Base-by-base conservation (phyloP, 1,140 invertebrate species). In the Melanaphis sacchari region DNA sequence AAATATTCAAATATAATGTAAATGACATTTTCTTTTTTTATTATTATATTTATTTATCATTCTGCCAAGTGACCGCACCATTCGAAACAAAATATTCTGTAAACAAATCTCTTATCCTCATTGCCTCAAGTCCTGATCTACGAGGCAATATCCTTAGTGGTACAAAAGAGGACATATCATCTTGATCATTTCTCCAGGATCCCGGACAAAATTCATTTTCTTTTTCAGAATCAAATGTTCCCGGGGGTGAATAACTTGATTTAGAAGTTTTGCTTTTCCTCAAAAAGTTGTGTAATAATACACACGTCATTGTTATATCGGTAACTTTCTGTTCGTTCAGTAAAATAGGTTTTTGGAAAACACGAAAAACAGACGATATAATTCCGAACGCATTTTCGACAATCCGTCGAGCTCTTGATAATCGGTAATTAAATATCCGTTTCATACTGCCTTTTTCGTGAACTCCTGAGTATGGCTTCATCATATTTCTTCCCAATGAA, bases 301-400 rank as follows among this genome's bases (percentile, higher is more conserved):
- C 90, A 94, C 94, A 94, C n/a, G n/a, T n/a, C n/a, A n/a, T n/a
- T n/a, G n/a, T n/a, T n/a, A n/a, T n/a, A n/a, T n/a, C n/a, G n/a
- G 94, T 38, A 38, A 94, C 94, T 90, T 93, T 95, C 91, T 95
- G 89, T 90, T 94, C 94, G 46, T 95, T 85, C 40, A 95, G 82
- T 85, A 94, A 41, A 22, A 95, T 95, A 43, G 95, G 94, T 54
- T 94, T 94, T 94, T 94, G 93, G 36, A 96, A 95, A 87, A 96
- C 94, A 94, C 95, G 94, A 94, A 95, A 96, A 81, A 95, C 94
- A 40, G 94, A 94, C 1, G 95, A 94, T 85, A 96, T 94, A 93
- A 96, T 96, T 36, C 96, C 96, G 94, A 96, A 96, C 9, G 95
- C 95, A 94, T 96, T 96, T 95, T 96, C 96, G 11, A 96, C 95